phyloP scores from a whole-genome alignment of 2,113 vertebrate genomes.

The Rhabdornis inornatus region DNA sequence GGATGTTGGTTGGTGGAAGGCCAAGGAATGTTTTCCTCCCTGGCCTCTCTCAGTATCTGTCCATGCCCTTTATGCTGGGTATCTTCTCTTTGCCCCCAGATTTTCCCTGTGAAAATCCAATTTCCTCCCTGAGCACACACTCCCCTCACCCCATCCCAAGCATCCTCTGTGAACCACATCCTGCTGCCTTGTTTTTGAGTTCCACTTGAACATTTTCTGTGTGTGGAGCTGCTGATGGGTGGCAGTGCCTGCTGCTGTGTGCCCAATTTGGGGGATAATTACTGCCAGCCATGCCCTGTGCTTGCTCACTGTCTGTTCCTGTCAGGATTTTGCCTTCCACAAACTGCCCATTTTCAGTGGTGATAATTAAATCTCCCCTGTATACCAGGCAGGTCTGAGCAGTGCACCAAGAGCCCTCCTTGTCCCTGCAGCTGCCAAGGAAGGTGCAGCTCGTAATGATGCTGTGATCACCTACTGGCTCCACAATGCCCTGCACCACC shows the following conservation, averaged over 20 bases:
- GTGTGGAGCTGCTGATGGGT: not conserved
- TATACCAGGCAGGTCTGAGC: not conserved
- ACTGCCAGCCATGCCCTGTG: not conserved
- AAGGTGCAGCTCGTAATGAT: not conserved
- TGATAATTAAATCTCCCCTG: not conserved
- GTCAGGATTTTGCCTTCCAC: not conserved
- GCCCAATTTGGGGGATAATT: not conserved
- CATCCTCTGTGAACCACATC: not conserved
- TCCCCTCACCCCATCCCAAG: fast-evolving
- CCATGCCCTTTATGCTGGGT: fast-evolving
- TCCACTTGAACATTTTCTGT: not conserved
- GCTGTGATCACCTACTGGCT: not conserved
- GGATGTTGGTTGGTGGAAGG: not conserved
- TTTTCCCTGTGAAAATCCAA: not conserved
- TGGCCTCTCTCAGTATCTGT: fast-evolving
- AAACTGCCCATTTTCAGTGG: not conserved
- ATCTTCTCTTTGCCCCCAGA: not conserved
- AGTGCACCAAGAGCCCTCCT: not conserved
- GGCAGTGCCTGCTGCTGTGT: not conserved
- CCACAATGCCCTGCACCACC: not conserved
- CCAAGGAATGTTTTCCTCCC: not conserved
- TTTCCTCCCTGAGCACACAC: not conserved
- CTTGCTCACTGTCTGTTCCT: not conserved
- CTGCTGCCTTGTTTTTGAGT: not conserved
- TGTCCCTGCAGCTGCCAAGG: not conserved